Base-by-base conservation (phyloP, 2,888 invertebrate genomes). In the Automeris io region DNA sequence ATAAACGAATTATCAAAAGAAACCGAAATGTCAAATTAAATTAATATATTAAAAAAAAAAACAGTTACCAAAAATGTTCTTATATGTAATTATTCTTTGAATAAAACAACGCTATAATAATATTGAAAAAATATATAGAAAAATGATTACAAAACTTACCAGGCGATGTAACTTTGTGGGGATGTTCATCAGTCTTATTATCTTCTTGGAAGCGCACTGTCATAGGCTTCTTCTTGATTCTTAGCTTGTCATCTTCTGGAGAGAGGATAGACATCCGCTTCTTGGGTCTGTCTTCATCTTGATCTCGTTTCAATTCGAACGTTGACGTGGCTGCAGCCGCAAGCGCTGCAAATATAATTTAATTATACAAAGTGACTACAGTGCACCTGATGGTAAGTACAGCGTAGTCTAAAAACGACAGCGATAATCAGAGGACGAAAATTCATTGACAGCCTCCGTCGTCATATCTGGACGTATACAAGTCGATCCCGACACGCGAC, bases 171-270 rank as follows among this genome's bases (percentile, higher is more conserved):
- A 73, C 56, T 57, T 79, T 83, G 56, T 60, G 65, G 33, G 62
- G 65, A 42, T 71, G 70, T 34, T 80, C 81, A 4, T 80, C 82
- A 54, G 69, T 73, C 65, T 75, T 78, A 43, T 54, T 66, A 42
- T 85, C 83, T 23, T 85, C 85, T 50, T 80, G 81, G 65, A 85
- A 86, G 60, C 85, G 78, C 24, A 83, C 83, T 4, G 80, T 83
- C 83, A 85, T 82, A 8, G 71, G 60, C 45, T 83, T 85, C 74
- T 85, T 86, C 65, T 80, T 82, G 26, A 65, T 70, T 37, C 79
- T 59, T 16, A 79, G 62, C 45, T 76, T 76, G 37, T 83, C 85
- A 39, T 86, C 83, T 8, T 86, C 85, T 0, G 81, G 82, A 0
- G 82, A 77, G 42, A 85, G 66, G 46, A 86, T 85, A 25, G 83